phyloP scores from a whole-genome alignment of 2,888 invertebrate species.

The Ceraclea dissimilis region DNA sequence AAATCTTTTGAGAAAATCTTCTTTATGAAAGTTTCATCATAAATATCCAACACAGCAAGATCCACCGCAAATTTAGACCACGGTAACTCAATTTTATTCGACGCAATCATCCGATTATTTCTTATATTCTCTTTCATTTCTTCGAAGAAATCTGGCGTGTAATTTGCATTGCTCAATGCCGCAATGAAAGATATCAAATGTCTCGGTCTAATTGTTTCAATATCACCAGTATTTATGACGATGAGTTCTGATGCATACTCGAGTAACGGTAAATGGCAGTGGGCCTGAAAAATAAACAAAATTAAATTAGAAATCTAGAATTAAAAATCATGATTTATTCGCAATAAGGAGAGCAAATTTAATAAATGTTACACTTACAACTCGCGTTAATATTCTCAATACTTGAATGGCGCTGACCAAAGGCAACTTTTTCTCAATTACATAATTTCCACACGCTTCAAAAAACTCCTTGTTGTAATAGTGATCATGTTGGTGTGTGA shows the following conservation, averaged over 20 bases:
- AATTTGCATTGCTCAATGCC: conserved; percentile 53
- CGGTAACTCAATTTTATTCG: conserved; percentile 38
- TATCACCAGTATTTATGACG: conserved; percentile 34
- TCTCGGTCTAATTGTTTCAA: conserved; percentile 37
- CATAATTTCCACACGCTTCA: conserved; percentile 47
- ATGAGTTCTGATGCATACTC: conserved; percentile 50
- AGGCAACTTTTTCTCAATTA: conserved; percentile 44
- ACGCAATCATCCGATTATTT: conserved; percentile 36
- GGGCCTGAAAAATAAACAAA: conserved; percentile 37
- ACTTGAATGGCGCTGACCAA: conserved; percentile 45
- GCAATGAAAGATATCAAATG: conserved; percentile 45
- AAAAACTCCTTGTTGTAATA: conserved; percentile 57
- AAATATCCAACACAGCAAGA: conserved; percentile 52
- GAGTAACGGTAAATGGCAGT: conserved; percentile 49
- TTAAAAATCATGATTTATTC: too few relatives aligned
- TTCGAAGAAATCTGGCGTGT: conserved; percentile 51
- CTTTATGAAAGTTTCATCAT: conserved; percentile 45
- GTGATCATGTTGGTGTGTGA: conserved; percentile 37
- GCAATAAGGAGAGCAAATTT: neutral
- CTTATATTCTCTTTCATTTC: conserved; percentile 40
- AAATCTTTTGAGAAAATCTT: conserved; percentile 47
- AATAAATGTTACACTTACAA: conserved; percentile 41
- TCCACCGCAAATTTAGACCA: conserved; percentile 50
- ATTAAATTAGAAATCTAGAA: neutral
- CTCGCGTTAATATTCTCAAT: conserved; percentile 46